Base-by-base conservation (phyloP, 2,113 vertebrate species). In the Eulemur rufifrons region DNA sequence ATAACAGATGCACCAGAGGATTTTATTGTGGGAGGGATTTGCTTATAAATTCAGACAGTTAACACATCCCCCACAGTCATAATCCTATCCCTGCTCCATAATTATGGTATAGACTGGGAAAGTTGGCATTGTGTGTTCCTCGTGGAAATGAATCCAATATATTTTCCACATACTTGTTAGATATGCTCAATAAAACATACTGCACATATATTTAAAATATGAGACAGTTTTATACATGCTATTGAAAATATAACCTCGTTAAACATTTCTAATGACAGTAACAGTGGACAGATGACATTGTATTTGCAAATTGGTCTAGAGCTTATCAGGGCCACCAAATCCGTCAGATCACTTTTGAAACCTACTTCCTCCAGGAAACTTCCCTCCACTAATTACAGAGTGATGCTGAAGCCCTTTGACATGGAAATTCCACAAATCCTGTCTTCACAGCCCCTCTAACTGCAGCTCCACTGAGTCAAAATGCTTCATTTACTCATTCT, bases 101-200 rank as follows among this genome's bases (percentile, higher is more conserved):
- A 37, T 96, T 85, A 37, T 76, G 1, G 4, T 10, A 54, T 6
- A 0, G 77, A 91, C 6, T 50, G 34, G 74, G 5, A 5, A 29
- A 91, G 73, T 15, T 96, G 63, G 2, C 71, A 84, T 52, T 42
- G n/a, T 54, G 17, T 94, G 81, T 89, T 83, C 54, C 59, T 59
- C 15, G 8, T 14, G 81, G 93, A 98, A 97, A 97, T 88, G 71
- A 94, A 95, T 83, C 34, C 32, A 77, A 13, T 96, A 91, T 3
- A 74, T 96, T 98, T 97, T 92, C 91, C 95, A 66, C 23, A 52
- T 94, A 90, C 90, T 98, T 95, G 86, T 74, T 54, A 96, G 71
- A 87, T 96, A 97, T 5, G 80, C 20, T 94, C 17, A 97, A 69
- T 95, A 84, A 97, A 97, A 85, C 8, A 7, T 71, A 47, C 77